Percentiles rank a stretch among this genome's conserved stretches.
Conservation (phyloP, 1,140 invertebrate genomes). For the Drosophila littoralis region DNA sequence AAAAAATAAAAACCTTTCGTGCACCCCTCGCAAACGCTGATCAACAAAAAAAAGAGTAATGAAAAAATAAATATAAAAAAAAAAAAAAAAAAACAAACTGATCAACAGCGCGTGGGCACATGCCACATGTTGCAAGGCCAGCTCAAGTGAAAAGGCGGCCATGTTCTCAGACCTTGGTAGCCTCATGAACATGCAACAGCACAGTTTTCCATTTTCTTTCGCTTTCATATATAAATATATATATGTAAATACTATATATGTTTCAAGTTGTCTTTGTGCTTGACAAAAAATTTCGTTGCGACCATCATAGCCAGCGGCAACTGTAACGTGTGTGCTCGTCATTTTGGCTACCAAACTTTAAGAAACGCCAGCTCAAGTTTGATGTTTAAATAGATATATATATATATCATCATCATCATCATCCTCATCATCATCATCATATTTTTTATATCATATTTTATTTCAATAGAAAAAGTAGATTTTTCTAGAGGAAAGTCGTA, state of each 20-base stretch:
- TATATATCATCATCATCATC: neutral
- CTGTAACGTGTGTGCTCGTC: constrained; percentile 18
- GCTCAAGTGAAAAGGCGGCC: constrained; percentile 38
- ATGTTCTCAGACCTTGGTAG: constrained; percentile 56
- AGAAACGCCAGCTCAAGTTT: constrained; percentile 69
- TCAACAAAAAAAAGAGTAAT: neutral
- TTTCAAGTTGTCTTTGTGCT: neutral
- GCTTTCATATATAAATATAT: neutral
- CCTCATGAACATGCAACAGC: constrained; percentile 24
- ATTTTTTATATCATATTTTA: constrained; percentile 63
- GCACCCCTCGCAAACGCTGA: neutral
- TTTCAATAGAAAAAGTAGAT: constrained; percentile 77
- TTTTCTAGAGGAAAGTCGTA: constrained; percentile 71
- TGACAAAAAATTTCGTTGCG: neutral
- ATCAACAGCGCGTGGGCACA: constrained; percentile 5
- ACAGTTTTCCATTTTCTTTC: neutral
- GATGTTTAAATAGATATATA: constrained; percentile 12
- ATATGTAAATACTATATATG: constrained; percentile 1
- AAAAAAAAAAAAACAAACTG: neutral
- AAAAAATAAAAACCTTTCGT: neutral
- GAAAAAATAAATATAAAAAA: too few relatives aligned
- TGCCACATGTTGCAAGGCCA: constrained; percentile 5
- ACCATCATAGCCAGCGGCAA: constrained; percentile 2
- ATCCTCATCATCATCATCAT: constrained; percentile 18
- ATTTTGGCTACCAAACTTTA: constrained; percentile 64